Percentiles rank a stretch among this genome's conserved stretches.
Evolutionary conservation across 2,888 invertebrate species (phyloP).

Genomic region (Trichacis sp.): DNA sequence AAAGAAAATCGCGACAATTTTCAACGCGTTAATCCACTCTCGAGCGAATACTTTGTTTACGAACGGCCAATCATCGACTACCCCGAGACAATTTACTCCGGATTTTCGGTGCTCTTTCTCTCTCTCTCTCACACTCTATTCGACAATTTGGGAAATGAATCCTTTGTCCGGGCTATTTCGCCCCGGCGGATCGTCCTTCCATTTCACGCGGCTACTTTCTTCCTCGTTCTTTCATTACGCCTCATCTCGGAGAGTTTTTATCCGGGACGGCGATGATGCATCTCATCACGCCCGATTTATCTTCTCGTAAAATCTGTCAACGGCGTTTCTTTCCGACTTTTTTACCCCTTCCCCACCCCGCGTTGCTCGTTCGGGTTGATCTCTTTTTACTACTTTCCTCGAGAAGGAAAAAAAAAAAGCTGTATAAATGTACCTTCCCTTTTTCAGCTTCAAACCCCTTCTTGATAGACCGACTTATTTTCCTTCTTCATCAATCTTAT

Average conservation of each 20-base stretch:
- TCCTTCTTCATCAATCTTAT: slow-evolving; percentile 1
- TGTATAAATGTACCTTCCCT: neutral
- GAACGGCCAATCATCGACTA: slow-evolving; percentile 12
- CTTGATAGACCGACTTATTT: neutral
- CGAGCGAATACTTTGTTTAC: slow-evolving; percentile 17
- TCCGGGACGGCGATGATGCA: slow-evolving; percentile 3
- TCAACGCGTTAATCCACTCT: slow-evolving; percentile 32
- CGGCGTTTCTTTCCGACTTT: neutral
- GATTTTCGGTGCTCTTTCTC: neutral
- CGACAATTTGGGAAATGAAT: neutral
- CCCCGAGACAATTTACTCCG: neutral
- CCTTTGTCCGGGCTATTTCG: neutral
- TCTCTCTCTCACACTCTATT: too few relatives aligned
- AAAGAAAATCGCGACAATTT: slow-evolving; percentile 29
- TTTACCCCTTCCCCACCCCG: neutral
- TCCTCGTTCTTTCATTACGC: slow-evolving; percentile 1
- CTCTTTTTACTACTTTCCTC: slow-evolving; percentile 1
- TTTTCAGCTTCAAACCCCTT: too few relatives aligned
- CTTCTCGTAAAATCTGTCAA: slow-evolving; percentile 6
- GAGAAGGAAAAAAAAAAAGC: neutral
- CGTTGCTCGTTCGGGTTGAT: neutral
- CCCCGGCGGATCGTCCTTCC: neutral
- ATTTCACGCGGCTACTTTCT: neutral
- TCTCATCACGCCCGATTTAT: slow-evolving; percentile 4
- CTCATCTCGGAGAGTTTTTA: neutral